These are phyloP conservation scores for Microctonus brassicae DNA, from an alignment of 2,888 invertebrate genomes.

Conservation along the genomic window DNA sequence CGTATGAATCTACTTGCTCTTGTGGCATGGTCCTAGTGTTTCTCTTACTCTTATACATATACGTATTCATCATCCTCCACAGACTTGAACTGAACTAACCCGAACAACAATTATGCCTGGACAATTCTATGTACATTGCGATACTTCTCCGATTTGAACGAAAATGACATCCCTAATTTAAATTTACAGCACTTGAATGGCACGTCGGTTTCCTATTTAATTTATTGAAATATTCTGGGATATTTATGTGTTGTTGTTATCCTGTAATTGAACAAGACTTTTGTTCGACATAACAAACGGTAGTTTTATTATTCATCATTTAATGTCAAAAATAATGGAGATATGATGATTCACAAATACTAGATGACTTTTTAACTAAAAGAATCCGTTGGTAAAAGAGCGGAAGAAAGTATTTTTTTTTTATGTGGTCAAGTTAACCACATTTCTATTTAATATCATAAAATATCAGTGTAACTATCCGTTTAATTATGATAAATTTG, in stretches of 20 bases:
- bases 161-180: conserved; percentile 54
- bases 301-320: no score
- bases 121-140: conserved; percentile 48
- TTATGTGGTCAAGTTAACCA: no score
- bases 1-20: conserved; percentile 53
- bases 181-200: conserved; percentile 50
- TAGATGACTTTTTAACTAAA: no score
- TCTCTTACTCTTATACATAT: neutral
- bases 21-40: conserved; percentile 38
- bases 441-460: no score
- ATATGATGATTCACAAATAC: no score
- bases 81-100: conserved; percentile 35
- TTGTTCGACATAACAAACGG: no score
- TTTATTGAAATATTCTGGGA: conserved; percentile 16
- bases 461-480: no score
- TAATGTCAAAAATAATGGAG: no score
- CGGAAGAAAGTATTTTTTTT: no score
- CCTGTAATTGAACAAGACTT: conserved; percentile 9
- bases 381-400: no score
- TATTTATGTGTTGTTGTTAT: neutral
- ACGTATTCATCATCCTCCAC: conserved; percentile 27
- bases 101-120: conserved; percentile 53
- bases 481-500: no score
- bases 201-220: conserved; percentile 41
- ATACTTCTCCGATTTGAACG: conserved; percentile 39